Conservation (phyloP, 2,888 invertebrate genomes). For the Drosophila affinis region DNA sequence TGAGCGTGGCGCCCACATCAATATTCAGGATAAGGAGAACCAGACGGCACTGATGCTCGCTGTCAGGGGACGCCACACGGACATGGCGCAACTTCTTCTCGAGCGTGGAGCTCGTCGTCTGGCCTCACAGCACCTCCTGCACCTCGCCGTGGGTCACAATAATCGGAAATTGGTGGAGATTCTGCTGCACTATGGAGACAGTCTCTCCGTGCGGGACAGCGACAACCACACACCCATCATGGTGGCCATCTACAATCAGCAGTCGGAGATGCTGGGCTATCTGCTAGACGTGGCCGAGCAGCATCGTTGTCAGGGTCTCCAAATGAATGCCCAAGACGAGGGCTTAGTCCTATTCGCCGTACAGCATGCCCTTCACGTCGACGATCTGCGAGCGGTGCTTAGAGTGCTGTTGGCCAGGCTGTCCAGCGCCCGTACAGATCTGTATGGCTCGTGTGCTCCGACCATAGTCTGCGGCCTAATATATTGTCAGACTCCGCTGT, state of each 20-base stretch:
- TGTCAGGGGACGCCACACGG: constrained; percentile 71
- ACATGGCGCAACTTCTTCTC: constrained; percentile 84
- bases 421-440: constrained; percentile 76
- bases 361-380: constrained; percentile 71
- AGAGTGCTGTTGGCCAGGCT: constrained; percentile 84
- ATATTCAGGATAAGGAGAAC: constrained; percentile 87
- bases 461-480: constrained; percentile 57
- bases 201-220: constrained; percentile 73
- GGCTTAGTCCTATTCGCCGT: constrained; percentile 80
- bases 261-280: constrained; percentile 85
- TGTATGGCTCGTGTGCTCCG: constrained; percentile 84
- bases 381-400: constrained; percentile 70
- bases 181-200: constrained; percentile 78
- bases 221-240: constrained; percentile 88
- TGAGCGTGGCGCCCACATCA: constrained; percentile 86
- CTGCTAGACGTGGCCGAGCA: constrained; percentile 84
- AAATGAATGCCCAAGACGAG: constrained; percentile 69
- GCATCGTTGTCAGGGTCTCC: constrained; percentile 52
- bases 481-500: constrained; percentile 88
- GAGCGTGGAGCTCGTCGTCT: constrained; percentile 88
- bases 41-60: constrained; percentile 81
- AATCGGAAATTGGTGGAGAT: constrained; percentile 84
- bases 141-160: constrained; percentile 87
- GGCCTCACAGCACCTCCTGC: constrained; percentile 88
- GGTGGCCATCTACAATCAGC: constrained; percentile 88